Base-by-base conservation (phyloP, 2,797 vertebrate species). In the Microchirus variegatus region DNA sequence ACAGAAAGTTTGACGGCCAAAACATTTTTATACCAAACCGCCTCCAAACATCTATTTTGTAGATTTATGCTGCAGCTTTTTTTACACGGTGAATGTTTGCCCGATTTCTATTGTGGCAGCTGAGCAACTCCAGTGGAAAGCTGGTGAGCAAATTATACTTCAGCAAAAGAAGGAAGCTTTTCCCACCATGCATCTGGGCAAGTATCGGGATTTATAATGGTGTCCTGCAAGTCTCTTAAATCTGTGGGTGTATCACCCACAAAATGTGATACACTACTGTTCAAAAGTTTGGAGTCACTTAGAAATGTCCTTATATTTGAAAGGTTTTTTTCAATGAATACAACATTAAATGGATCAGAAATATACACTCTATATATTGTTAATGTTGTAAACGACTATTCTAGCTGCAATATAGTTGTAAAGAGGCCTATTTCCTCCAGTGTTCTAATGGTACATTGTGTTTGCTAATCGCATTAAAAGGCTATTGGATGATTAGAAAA, bases 31-130 rank as follows among this genome's bases (percentile, higher is more conserved):
- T 0, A 10, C 42, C 54, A 7, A 12, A 5, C 36, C 45, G 2
- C 46, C 64, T 59, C 17, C 41, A 56, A 53, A 67, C 36, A 46
- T 56, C 40, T 14, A 4, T 52, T 73, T 75, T 60, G 67, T 5
- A 36, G 44, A 44, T 64, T 69, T 43, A 63, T 66, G 51, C 42
- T 67, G 57, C 11, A 37, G 36, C 37, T 19, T 63, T 55, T 47
- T 56, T 54, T 48, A 49, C 6, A 26, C 54, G 9, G 22, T 38
- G 36, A 55, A 22, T 15, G 65, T 71, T 66, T 59, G 14, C 41
- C 3, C 10, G 10, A 11, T 58, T 45, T 57, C 42, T 63, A 36
- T 64, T 13, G 42, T 36, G 55, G 63, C 45, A 45, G 41, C 56
- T 22, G 16, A 44, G 40, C 35, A 42, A 38, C 11, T 55, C 37